Base-by-base conservation (phyloP, 2,113 vertebrate genomes). In the Pyrgilauda ruficollis region DNA sequence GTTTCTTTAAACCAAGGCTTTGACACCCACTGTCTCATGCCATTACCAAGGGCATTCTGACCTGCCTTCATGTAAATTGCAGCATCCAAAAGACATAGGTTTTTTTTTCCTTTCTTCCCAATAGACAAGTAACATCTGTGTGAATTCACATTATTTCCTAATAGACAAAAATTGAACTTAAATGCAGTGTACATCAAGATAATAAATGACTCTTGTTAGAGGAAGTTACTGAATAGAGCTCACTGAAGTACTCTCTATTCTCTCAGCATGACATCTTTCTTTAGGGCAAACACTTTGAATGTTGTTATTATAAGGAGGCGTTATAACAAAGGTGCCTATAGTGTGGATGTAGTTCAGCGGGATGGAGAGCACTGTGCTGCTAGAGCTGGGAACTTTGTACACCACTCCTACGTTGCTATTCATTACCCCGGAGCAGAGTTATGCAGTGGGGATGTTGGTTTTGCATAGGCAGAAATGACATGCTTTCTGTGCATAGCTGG, bases 71-170 rank as follows among this genome's bases (percentile, higher is more conserved):
- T 90, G 93, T 88, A 95, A 93, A 86, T 74, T 94, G 90, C 47
- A 89, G 63, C 79, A 73, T 59, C 91, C 67, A 82, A 88, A 84
- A 96, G 91, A 92, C 93, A 73, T 47, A 80, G 47, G 17, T 11
- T 1, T 15, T 61, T 70, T 73, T 67, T 41, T 2, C 35, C 66
- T 96, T 97, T 93, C 69, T 90, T 95, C 31, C 33, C 89, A 68
- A 89, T 13, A 90, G 96, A 96, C 93, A 97, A 95, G 92, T 90
- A 96, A 92, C 94, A 93, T 95, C 94, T 96, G 83, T 95, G 96
- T 96, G 94, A 97, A 96, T 96, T 95, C 94, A 90, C 95, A 92
- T 96, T 96, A 95, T 94, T 96, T 96, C 80, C 85, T 95, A 93
- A 94, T 88, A 95, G 93, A 92, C 76, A 96, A 96, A 96, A 96